Evolutionary conservation across 2,113 vertebrate genomes (phyloP).

Genomic region (Myotis yumanensis): DNA sequence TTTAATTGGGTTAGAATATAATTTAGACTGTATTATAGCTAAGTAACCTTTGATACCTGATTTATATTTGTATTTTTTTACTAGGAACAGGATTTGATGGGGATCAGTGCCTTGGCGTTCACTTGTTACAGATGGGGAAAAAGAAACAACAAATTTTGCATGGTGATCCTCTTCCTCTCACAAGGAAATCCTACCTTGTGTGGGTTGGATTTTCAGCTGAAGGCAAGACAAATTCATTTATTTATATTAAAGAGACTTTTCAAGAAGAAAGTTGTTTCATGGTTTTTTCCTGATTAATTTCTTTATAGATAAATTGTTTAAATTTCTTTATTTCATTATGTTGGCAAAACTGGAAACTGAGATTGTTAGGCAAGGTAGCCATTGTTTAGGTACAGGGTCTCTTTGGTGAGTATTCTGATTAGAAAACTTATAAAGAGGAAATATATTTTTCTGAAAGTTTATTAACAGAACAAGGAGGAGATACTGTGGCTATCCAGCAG

Average conservation of each 20-base stretch:
- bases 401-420: slow-evolving; percentile 14
- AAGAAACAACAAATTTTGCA: slow-evolving; percentile 87
- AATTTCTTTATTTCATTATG: slow-evolving; percentile 24
- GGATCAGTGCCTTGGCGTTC: slow-evolving; percentile 93
- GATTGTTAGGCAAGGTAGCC: slow-evolving; percentile 10
- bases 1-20: slow-evolving; percentile 24
- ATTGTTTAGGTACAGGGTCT: neutral
- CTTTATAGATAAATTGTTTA: slow-evolving; percentile 39
- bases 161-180: slow-evolving; percentile 91
- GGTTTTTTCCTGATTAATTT: slow-evolving; percentile 36
- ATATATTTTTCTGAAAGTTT: slow-evolving; percentile 17
- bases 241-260: slow-evolving; percentile 54
- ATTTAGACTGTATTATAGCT: neutral
- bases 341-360: neutral
- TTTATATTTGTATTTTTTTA: slow-evolving; percentile 38
- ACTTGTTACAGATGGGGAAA: slow-evolving; percentile 90
- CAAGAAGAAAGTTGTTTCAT: slow-evolving; percentile 43
- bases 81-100: slow-evolving; percentile 95
- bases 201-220: slow-evolving; percentile 97
- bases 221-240: slow-evolving; percentile 84
- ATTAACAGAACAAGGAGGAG: neutral
- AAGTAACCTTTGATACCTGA: slow-evolving; percentile 18
- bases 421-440: neutral
- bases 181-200: slow-evolving; percentile 87
- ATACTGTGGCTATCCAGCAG: neutral